These are phyloP conservation scores for Sinocyclocheilus anshuiensis DNA, from an alignment of 2,113 vertebrate genomes.

Conservation along the genomic window DNA sequence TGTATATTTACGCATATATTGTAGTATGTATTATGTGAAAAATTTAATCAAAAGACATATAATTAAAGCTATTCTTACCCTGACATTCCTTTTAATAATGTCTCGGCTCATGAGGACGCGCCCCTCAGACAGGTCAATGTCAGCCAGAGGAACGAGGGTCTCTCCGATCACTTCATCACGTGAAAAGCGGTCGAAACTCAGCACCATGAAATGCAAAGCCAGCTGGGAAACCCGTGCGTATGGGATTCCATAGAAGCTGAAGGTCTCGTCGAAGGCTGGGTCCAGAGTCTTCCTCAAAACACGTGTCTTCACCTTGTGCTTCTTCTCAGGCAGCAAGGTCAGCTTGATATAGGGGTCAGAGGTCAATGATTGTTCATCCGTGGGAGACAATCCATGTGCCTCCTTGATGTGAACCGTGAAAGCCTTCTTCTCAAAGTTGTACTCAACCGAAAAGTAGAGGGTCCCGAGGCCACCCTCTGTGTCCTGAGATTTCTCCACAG, in stretches of 20 bases:
- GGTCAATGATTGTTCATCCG: slow-evolving; percentile 96
- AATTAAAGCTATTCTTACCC: slow-evolving; percentile 78
- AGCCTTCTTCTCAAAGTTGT: slow-evolving; percentile 94
- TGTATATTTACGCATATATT: too few relatives aligned
- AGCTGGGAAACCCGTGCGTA: slow-evolving; percentile 87
- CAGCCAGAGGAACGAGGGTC: slow-evolving; percentile 88
- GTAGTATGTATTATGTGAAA: too few relatives aligned
- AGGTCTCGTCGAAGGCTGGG: slow-evolving; percentile 96
- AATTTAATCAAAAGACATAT: neutral
- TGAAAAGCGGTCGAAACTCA: slow-evolving; percentile 98
- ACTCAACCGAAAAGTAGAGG: slow-evolving; percentile 93
- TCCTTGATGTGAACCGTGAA: slow-evolving; percentile 97
- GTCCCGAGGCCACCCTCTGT: slow-evolving; percentile 82
- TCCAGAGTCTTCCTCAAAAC: slow-evolving; percentile 96
- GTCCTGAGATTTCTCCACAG: slow-evolving; percentile 69
- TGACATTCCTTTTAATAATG: slow-evolving; percentile 93
- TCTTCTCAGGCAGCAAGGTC: slow-evolving; percentile 96
- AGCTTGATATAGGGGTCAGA: slow-evolving; percentile 99
- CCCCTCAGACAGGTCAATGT: slow-evolving; percentile 87
- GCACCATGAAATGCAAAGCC: slow-evolving; percentile 90
- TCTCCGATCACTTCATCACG: slow-evolving; percentile 96
- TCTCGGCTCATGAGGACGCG: slow-evolving; percentile 92
- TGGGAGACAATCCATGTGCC: slow-evolving; percentile 89
- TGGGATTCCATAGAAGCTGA: slow-evolving; percentile 94
- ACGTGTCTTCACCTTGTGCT: slow-evolving; percentile 96